Percentiles rank a stretch among this genome's conserved stretches.
Conservation (phyloP, 2,113 vertebrate genomes). For the Spheniscus mendiculus region DNA sequence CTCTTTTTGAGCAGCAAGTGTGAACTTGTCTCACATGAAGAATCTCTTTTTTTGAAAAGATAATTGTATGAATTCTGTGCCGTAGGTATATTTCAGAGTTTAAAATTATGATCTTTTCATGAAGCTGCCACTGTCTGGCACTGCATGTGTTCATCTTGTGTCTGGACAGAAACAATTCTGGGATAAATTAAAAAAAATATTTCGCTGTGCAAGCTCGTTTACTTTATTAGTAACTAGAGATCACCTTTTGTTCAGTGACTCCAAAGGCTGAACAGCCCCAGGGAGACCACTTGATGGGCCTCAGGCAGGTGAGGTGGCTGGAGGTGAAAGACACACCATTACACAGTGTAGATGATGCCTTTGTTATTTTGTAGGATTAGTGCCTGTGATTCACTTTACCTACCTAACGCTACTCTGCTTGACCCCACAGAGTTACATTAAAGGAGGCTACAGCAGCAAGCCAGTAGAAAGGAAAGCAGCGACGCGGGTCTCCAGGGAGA, state of each 20-base stretch:
- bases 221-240: neutral
- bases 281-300: neutral
- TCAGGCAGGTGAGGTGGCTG: neutral
- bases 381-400: neutral
- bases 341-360: neutral
- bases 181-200: neutral
- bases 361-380: neutral
- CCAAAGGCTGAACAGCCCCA: neutral
- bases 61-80: neutral
- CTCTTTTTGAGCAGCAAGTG: neutral
- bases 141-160: neutral
- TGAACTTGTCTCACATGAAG: neutral
- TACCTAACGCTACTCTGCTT: neutral
- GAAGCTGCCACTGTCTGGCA: neutral
- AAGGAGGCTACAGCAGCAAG: neutral
- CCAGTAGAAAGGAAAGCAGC: neutral
- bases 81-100: neutral
- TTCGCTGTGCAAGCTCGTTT: neutral
- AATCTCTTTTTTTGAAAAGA: neutral
- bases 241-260: neutral
- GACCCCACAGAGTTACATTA: neutral
- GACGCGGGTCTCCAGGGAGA: fast-evolving
- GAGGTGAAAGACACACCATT: neutral
- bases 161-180: neutral
- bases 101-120: neutral